Evolutionary conservation across 2,797 vertebrate species (phyloP).

Genomic region (Lepus townsendii): DNA sequence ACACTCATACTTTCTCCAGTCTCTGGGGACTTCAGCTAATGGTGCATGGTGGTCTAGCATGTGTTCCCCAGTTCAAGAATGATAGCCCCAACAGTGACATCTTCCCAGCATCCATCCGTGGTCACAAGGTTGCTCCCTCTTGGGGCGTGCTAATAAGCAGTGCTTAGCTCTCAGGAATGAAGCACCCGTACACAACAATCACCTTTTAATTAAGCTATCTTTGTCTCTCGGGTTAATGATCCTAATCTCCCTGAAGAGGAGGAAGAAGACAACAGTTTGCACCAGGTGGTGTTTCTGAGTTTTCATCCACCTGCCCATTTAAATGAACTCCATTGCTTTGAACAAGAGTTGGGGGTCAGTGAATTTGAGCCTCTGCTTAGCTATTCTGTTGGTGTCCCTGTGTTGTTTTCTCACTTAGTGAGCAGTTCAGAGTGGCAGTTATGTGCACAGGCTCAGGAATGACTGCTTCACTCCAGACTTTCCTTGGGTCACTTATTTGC

Average conservation of each 20-base stretch:
- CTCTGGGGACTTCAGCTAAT: not conserved
- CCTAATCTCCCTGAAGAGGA: not conserved
- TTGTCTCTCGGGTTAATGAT: not conserved
- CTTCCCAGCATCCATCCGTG: not conserved
- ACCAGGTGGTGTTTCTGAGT: constrained; percentile 26
- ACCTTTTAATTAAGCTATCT: constrained; percentile 72
- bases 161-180: constrained; percentile 44
- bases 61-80: constrained; percentile 47
- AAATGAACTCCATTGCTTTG: constrained; percentile 45
- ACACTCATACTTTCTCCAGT: not conserved
- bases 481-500: not conserved
- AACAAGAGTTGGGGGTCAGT: not conserved
- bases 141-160: constrained; percentile 19
- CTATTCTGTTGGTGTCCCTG: not conserved
- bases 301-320: not conserved
- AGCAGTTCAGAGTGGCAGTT: not conserved
- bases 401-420: not conserved
- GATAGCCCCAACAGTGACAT: not conserved
- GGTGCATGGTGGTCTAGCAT: not conserved
- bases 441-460: not conserved
- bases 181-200: constrained; percentile 28
- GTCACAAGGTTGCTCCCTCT: not conserved
- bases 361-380: not conserved
- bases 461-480: not conserved
- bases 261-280: constrained; percentile 29